These are phyloP conservation scores for Leptogaster cylindrica DNA, from an alignment of 2,888 invertebrate species.

Conservation along the genomic window DNA sequence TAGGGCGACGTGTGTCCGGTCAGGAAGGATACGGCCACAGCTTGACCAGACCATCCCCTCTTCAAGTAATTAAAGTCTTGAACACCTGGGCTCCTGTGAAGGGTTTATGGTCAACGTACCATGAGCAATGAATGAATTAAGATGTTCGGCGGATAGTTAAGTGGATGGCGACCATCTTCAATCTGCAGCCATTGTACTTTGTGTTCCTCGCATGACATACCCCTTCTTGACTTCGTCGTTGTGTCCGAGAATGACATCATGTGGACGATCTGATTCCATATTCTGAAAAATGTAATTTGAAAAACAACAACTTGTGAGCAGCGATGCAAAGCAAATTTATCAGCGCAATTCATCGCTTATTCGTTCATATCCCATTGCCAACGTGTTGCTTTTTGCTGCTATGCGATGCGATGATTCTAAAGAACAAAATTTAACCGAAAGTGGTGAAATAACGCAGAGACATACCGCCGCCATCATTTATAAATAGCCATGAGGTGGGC, in stretches of 20 bases:
- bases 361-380: slow-evolving; percentile 28
- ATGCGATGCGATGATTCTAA: neutral
- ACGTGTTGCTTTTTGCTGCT: slow-evolving; percentile 15
- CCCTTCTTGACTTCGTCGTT: slow-evolving; percentile 18
- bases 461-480: slow-evolving; percentile 40
- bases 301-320: slow-evolving; percentile 32
- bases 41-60: slow-evolving; percentile 32
- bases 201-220: slow-evolving; percentile 36
- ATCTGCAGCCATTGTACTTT: neutral
- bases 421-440: slow-evolving; percentile 21
- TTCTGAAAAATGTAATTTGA: slow-evolving; percentile 24
- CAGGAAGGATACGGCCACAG: slow-evolving; percentile 19
- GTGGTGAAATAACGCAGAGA: slow-evolving; percentile 21
- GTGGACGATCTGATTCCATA: neutral
- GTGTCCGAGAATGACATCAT: slow-evolving; percentile 33
- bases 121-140: slow-evolving; percentile 43
- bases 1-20: neutral
- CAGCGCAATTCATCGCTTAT: slow-evolving; percentile 31
- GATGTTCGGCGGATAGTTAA: slow-evolving; percentile 37
- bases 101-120: slow-evolving; percentile 34
- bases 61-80: slow-evolving; percentile 39
- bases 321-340: slow-evolving; percentile 44
- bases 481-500: slow-evolving; percentile 38
- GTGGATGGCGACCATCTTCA: slow-evolving; percentile 12
- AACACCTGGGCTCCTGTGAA: slow-evolving; percentile 33